These are phyloP conservation scores for Serranus cabrilla DNA, from an alignment of 2,797 vertebrate genomes.

Conservation along the genomic window DNA sequence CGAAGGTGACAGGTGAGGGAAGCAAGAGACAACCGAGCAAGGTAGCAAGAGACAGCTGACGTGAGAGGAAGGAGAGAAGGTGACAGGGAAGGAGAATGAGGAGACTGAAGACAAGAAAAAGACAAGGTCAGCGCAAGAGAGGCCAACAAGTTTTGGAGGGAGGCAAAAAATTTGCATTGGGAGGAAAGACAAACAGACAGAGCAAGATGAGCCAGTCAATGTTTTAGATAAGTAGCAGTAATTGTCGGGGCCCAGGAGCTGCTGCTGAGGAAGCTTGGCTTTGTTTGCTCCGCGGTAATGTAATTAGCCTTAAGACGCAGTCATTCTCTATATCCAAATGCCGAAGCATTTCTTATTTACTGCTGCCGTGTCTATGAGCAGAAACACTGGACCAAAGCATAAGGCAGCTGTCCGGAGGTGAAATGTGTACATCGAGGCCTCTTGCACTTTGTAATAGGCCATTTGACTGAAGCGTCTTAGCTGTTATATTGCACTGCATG, in stretches of 20 bases:
- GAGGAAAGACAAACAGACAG: constrained; percentile 30
- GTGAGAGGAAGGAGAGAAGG: constrained; percentile 27
- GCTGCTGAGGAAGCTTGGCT: constrained; percentile 61
- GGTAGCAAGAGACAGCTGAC: constrained; percentile 59
- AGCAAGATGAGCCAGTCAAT: constrained; percentile 30
- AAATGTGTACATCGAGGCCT: constrained; percentile 20
- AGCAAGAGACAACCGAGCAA: constrained; percentile 43
- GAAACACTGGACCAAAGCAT: constrained; percentile 26
- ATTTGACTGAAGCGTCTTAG: constrained; percentile 32
- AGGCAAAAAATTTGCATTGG: neutral
- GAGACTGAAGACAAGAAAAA: neutral
- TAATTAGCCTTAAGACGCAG: constrained; percentile 58
- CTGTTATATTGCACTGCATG: constrained; percentile 15
- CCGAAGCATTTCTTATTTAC: constrained; percentile 49
- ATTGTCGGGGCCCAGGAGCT: constrained; percentile 42
- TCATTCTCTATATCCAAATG: constrained; percentile 41
- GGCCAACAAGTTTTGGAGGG: neutral
- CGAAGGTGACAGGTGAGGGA: constrained; percentile 66
- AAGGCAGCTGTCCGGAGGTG: constrained; percentile 28
- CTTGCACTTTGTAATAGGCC: constrained; percentile 2
- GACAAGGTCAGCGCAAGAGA: constrained; percentile 28
- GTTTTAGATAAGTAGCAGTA: constrained; percentile 49
- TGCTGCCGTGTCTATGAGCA: constrained; percentile 14
- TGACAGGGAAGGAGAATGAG: constrained; percentile 39
- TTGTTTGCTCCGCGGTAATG: constrained; percentile 56